Evolutionary conservation across 1,140 invertebrate genomes (phyloP).

Genomic region (Drosophila kikkawai): DNA sequence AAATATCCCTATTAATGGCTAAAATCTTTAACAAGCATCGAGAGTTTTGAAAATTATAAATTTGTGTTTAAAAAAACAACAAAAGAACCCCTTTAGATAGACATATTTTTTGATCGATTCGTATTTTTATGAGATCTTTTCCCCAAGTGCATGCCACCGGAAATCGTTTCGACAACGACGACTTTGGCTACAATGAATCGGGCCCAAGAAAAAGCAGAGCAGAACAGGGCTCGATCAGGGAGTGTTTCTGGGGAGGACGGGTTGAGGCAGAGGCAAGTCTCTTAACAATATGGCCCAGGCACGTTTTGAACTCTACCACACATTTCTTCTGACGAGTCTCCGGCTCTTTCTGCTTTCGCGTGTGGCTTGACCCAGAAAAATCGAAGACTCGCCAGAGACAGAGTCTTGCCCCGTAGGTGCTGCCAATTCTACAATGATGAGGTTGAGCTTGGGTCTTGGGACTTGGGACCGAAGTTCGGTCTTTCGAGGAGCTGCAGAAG

Average conservation of each 20-base stretch:
- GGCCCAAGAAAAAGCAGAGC: slow-evolving; percentile 19
- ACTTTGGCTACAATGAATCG: slow-evolving; percentile 16
- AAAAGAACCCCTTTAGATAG: neutral
- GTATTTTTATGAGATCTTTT: neutral
- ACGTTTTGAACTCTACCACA: slow-evolving; percentile 75
- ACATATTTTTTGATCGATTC: neutral
- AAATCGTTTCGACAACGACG: slow-evolving; percentile 60
- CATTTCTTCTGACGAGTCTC: slow-evolving; percentile 24
- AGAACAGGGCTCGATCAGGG: slow-evolving; percentile 22
- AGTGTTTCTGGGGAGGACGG: neutral
- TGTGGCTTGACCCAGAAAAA: slow-evolving; percentile 75
- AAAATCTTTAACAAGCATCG: neutral
- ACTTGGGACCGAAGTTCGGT: slow-evolving; percentile 9
- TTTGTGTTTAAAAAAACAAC: neutral
- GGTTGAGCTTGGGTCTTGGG: slow-evolving; percentile 4
- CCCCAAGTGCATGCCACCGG: slow-evolving; percentile 53
- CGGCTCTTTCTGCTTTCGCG: slow-evolving; percentile 44
- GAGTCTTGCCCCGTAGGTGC: slow-evolving; percentile 23
- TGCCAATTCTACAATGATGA: slow-evolving; percentile 41
- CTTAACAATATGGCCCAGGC: slow-evolving; percentile 68
- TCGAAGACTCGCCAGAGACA: slow-evolving; percentile 42
- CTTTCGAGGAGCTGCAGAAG: slow-evolving; percentile 41
- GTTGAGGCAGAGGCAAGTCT: slow-evolving; percentile 34
- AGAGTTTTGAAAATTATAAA: neutral
- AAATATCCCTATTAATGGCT: neutral